Percentiles rank a stretch among this genome's conserved stretches.
phyloP scores from a whole-genome alignment of 2,113 vertebrate genomes.

The Myxocyprinus asiaticus region DNA sequence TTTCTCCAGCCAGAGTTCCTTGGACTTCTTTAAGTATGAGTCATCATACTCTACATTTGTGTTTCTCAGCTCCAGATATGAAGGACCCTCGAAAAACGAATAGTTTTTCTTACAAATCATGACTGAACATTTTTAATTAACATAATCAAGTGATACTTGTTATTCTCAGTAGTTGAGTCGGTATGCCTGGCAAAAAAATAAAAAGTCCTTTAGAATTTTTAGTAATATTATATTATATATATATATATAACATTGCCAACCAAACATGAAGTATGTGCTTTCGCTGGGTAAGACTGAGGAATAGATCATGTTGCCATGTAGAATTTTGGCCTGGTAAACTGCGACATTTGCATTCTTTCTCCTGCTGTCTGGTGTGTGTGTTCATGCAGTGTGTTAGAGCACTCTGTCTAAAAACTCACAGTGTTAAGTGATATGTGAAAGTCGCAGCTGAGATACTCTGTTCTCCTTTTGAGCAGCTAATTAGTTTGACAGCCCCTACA shows the following conservation, averaged over 20 bases:
- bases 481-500: conserved; percentile 43
- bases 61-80: background rate
- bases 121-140: background rate
- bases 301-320: background rate
- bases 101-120: background rate
- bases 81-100: no score
- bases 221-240: no score
- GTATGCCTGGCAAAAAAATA: no score
- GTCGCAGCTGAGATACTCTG: conserved; percentile 31
- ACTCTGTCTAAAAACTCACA: conserved; percentile 1
- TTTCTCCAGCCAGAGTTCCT: background rate
- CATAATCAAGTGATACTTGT: background rate
- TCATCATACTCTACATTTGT: background rate
- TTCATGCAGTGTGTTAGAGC: conserved; percentile 41
- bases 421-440: conserved; percentile 37
- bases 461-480: conserved; percentile 41
- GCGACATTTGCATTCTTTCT: background rate
- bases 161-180: background rate
- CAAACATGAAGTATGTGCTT: background rate
- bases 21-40: background rate
- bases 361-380: background rate
- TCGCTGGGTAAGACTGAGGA: no score
- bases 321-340: background rate
- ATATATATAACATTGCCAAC: no score
- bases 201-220: no score